Percentiles rank a stretch among this genome's conserved stretches.
phyloP scores from a whole-genome alignment of 1,140 invertebrate species.

The Phthorimaea operculella region DNA sequence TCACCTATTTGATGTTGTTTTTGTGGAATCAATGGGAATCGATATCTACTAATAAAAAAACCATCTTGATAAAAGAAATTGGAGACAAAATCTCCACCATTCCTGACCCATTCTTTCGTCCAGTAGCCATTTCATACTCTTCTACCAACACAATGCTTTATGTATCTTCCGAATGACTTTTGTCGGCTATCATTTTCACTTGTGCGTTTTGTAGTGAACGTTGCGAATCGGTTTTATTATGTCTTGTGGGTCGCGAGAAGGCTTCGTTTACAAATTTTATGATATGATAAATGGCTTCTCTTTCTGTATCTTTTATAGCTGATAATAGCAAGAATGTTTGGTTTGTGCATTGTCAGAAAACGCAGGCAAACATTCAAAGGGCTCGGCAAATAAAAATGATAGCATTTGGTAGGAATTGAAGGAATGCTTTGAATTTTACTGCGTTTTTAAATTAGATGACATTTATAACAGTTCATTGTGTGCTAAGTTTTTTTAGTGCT shows the following conservation, averaged over 20 bases:
- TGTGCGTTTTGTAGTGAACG: conserved; percentile 22
- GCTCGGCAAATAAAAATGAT: conserved; percentile 27
- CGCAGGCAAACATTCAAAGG: conserved; percentile 12
- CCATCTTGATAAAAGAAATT: too few relatives aligned
- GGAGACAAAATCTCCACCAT: too few relatives aligned
- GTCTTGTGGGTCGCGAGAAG: conserved; percentile 35
- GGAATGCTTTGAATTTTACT: conserved; percentile 9
- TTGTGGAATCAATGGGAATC: too few relatives aligned
- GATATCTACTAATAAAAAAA: too few relatives aligned
- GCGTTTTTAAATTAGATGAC: background rate
- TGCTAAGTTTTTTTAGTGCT: background rate
- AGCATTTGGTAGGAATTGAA: background rate
- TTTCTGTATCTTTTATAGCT: conserved; percentile 23
- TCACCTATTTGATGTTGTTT: too few relatives aligned
- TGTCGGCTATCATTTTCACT: conserved; percentile 59
- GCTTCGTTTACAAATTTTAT: conserved; percentile 30
- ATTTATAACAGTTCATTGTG: background rate
- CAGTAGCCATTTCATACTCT: background rate
- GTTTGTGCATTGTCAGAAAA: conserved; percentile 24
- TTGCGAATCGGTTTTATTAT: conserved; percentile 33
- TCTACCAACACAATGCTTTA: conserved; percentile 30
- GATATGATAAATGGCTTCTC: conserved; percentile 48
- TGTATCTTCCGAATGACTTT: conserved; percentile 46
- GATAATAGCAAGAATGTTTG: conserved; percentile 33
- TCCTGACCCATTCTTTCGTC: too few relatives aligned